These are phyloP conservation scores for Eubasilissa splendida DNA, from an alignment of 2,888 invertebrate genomes.

Conservation along the genomic window DNA sequence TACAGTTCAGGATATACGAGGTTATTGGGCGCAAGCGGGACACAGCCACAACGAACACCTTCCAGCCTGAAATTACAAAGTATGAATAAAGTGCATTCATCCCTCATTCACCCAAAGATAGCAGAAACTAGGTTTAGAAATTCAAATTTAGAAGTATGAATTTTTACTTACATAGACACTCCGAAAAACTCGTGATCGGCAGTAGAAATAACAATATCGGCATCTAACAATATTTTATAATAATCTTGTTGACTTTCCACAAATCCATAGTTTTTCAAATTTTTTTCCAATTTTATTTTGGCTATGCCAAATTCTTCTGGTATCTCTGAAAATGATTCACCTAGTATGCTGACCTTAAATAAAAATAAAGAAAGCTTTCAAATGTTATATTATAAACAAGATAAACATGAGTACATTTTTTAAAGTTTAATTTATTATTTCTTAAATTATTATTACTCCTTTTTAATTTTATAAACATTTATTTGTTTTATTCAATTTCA, in stretches of 20 bases:
- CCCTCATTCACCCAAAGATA: too few species aligned
- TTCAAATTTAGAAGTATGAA: not conserved
- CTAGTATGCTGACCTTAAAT: slow-evolving; percentile 69
- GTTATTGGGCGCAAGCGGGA: slow-evolving; percentile 78
- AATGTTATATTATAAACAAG: not conserved
- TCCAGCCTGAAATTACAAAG: slow-evolving; percentile 73
- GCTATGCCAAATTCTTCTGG: slow-evolving; percentile 76
- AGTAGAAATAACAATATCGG: slow-evolving; percentile 81
- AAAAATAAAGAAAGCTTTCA: not conserved
- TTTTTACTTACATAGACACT: slow-evolving; percentile 77
- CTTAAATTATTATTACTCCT: too few species aligned
- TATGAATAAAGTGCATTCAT: slow-evolving; percentile 34
- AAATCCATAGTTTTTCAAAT: slow-evolving; percentile 76
- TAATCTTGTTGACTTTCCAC: slow-evolving; percentile 73
- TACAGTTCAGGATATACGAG: slow-evolving; percentile 84
- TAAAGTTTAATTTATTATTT: too few species aligned
- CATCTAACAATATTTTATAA: slow-evolving; percentile 69
- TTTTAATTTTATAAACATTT: too few species aligned
- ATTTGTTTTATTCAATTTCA: too few species aligned
- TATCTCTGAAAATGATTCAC: slow-evolving; percentile 75
- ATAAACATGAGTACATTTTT: too few species aligned
- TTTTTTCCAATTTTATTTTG: slow-evolving; percentile 65
- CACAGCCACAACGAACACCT: slow-evolving; percentile 79
- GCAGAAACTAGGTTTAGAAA: too few species aligned
- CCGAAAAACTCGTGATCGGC: slow-evolving; percentile 85